Conservation (phyloP, 2,888 invertebrate genomes). For the Sialis lutaria region DNA sequence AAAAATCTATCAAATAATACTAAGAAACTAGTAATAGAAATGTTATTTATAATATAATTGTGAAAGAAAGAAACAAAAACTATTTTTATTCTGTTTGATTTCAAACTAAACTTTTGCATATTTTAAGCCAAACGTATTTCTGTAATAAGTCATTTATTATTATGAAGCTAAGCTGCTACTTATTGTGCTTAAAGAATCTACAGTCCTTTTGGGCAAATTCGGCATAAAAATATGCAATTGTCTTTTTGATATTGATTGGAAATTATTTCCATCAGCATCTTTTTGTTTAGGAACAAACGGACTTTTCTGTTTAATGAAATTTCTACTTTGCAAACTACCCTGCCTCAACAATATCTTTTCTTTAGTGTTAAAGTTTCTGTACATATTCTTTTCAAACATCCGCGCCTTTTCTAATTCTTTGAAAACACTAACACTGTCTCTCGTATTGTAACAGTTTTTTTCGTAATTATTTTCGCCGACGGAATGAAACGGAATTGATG, state of each 20-base stretch:
- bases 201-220: conserved; percentile 33
- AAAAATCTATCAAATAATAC: too few species aligned
- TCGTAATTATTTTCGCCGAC: too few species aligned
- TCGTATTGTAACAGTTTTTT: too few species aligned
- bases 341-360: neutral
- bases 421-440: too few species aligned
- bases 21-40: neutral
- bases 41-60: too few species aligned
- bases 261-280: neutral
- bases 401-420: neutral
- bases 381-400: neutral
- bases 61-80: neutral
- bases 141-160: neutral
- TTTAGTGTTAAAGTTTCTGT: neutral
- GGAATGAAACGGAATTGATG: too few species aligned
- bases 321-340: too few species aligned
- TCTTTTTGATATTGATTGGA: conserved; percentile 24
- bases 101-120: conserved; percentile 6
- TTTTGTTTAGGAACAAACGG: too few species aligned
- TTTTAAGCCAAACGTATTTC: too few species aligned
- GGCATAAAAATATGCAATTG: conserved; percentile 65
- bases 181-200: neutral
- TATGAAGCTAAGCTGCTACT: neutral
- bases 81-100: neutral
- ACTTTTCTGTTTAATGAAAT: too few species aligned